Conservation (phyloP, 2,113 vertebrate genomes). For the Bubo scandiacus region DNA sequence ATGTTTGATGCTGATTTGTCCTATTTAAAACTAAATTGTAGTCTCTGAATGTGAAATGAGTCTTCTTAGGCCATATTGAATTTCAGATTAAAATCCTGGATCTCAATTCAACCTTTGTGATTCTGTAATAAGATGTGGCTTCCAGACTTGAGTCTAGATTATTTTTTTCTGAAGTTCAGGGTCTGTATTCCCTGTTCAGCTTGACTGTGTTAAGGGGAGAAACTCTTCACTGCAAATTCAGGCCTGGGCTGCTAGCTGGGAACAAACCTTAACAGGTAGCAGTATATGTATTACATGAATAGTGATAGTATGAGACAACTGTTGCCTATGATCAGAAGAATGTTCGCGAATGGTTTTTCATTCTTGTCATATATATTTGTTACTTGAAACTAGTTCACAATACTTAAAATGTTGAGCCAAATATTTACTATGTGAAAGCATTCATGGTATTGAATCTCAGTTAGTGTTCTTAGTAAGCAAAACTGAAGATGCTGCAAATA, state of each 20-base stretch:
- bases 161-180: not conserved
- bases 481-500: not conserved
- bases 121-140: not conserved
- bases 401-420: not conserved
- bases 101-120: not conserved
- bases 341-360: not conserved
- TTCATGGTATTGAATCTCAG: not conserved
- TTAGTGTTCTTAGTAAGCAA: not conserved
- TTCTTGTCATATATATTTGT: not conserved
- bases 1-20: not conserved
- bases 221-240: not conserved
- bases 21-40: not conserved
- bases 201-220: not conserved
- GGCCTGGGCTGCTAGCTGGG: not conserved
- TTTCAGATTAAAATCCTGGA: not conserved
- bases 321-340: not conserved
- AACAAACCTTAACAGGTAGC: not conserved
- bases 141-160: not conserved
- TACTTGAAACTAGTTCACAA: not conserved
- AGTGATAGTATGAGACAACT: not conserved
- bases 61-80: not conserved
- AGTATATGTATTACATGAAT: not conserved
- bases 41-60: not conserved
- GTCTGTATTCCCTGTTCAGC: not conserved
- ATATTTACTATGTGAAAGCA: not conserved